These are phyloP conservation scores for Ennomos quercinarius DNA, from an alignment of 2,888 invertebrate species.

Conservation along the genomic window DNA sequence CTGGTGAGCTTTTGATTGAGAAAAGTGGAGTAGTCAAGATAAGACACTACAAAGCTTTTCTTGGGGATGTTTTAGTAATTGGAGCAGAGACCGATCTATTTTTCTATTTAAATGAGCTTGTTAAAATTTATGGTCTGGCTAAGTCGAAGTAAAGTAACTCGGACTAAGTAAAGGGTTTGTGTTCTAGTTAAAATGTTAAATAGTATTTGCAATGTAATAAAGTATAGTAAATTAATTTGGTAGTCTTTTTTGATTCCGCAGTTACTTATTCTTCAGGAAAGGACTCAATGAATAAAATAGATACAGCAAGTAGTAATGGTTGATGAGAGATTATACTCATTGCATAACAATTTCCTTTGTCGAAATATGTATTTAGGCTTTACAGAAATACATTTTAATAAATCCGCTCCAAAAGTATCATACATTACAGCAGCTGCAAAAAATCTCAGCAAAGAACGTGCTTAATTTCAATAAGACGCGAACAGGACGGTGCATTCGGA, in stretches of 20 bases:
- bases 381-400: conserved; percentile 12
- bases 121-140: no score
- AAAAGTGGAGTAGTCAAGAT: conserved; percentile 16
- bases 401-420: conserved; percentile 10
- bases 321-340: conserved; percentile 3
- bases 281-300: background rate
- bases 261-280: no score
- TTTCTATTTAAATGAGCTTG: no score
- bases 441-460: conserved; percentile 24
- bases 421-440: conserved; percentile 38
- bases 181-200: no score
- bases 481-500: conserved; percentile 40
- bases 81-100: no score
- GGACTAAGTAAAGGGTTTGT: no score
- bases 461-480: conserved; percentile 42
- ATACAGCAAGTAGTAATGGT: background rate
- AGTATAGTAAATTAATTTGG: no score
- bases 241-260: no score
- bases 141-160: no score
- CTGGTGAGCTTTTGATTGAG: conserved; percentile 55
- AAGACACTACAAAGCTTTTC: background rate
- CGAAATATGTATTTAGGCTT: conserved; percentile 11
- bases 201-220: no score
- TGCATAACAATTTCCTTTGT: conserved; percentile 10
- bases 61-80: background rate